Conservation (phyloP, 2,888 invertebrate species). For the Melanostoma scalare region DNA sequence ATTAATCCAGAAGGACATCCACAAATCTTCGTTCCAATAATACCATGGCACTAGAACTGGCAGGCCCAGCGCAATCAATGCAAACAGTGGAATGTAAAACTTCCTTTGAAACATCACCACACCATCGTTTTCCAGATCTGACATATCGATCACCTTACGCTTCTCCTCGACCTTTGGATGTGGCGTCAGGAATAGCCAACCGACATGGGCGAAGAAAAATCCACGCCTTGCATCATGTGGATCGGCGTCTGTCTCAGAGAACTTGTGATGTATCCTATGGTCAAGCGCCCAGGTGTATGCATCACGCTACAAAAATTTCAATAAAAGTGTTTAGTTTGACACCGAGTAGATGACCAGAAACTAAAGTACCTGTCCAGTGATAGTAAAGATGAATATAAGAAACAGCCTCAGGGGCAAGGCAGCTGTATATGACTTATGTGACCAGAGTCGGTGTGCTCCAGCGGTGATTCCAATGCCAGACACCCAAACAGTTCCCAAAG, state of each 20-base stretch:
- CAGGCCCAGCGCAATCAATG: slow-evolving; percentile 85
- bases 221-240: slow-evolving; percentile 89
- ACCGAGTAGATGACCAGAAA: too few species aligned
- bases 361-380: slow-evolving; percentile 88
- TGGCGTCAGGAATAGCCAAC: slow-evolving; percentile 93
- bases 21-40: slow-evolving; percentile 91
- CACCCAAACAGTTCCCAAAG: slow-evolving; percentile 84
- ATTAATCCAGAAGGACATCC: slow-evolving; percentile 91
- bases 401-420: slow-evolving; percentile 87
- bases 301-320: slow-evolving; percentile 85
- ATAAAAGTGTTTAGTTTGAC: too few species aligned
- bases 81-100: slow-evolving; percentile 88
- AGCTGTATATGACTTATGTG: slow-evolving; percentile 90
- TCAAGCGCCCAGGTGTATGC: slow-evolving; percentile 94
- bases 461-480: slow-evolving; percentile 93
- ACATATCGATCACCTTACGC: slow-evolving; percentile 86
- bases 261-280: slow-evolving; percentile 94
- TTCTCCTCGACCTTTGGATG: slow-evolving; percentile 90
- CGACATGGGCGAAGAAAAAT: slow-evolving; percentile 95
- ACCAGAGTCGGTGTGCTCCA: slow-evolving; percentile 91
- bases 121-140: slow-evolving; percentile 88
- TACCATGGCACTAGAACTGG: slow-evolving; percentile 91
- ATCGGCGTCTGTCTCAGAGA: slow-evolving; percentile 93
- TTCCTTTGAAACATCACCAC: slow-evolving; percentile 91
- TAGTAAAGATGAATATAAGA: slow-evolving; percentile 88